These are phyloP conservation scores for Percina caprodes DNA, from an alignment of 2,113 vertebrate genomes.

Conservation along the genomic window DNA sequence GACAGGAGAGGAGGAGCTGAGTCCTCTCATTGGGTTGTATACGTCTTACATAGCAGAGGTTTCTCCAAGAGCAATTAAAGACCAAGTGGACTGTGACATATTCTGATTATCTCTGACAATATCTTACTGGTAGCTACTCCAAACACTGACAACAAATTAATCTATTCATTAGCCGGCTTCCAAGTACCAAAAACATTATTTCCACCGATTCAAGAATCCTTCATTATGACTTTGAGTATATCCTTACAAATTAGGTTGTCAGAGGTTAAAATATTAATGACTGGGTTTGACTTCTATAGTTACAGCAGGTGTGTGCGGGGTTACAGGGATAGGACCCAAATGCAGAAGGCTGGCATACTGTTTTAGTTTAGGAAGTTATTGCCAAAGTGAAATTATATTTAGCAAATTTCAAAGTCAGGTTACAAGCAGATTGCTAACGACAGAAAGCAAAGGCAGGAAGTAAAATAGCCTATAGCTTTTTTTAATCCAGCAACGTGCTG, in stretches of 20 bases:
- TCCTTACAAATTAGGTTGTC: constrained; percentile 36
- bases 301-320: not conserved
- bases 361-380: not conserved
- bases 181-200: constrained; percentile 8
- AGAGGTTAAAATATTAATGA: constrained; percentile 32
- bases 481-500: not conserved
- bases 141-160: constrained; percentile 3
- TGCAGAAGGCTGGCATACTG: not conserved
- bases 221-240: constrained; percentile 44
- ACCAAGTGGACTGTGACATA: constrained; percentile 26
- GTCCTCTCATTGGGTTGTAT: not conserved
- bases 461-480: not conserved
- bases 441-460: not conserved
- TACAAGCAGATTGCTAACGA: not conserved
- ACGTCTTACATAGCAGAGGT: not conserved
- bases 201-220: constrained; percentile 18
- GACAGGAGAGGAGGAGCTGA: not conserved
- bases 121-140: constrained; percentile 21
- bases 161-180: constrained; percentile 32
- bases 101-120: constrained; percentile 39
- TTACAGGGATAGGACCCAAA: not conserved
- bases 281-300: constrained; percentile 17
- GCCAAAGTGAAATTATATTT: not conserved
- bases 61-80: constrained; percentile 21
- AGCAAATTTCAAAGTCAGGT: too few relatives aligned